phyloP scores from a whole-genome alignment of 2,797 vertebrate species.

The Ctenosaura bakeri region DNA sequence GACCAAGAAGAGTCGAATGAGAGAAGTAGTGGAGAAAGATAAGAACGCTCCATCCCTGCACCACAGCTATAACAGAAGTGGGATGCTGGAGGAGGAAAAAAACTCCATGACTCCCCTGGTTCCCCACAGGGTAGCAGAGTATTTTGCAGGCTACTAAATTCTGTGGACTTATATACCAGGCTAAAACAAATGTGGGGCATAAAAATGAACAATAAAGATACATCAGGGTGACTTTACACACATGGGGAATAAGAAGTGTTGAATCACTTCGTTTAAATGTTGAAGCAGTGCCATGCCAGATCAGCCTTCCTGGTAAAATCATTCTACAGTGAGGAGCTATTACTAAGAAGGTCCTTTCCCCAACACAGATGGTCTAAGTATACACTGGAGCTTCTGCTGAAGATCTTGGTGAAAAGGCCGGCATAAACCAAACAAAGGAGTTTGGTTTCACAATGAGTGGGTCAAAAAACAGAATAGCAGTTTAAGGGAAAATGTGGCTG shows the following conservation, averaged over 20 bases:
- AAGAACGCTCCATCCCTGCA: neutral
- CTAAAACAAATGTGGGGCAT: neutral
- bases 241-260: neutral
- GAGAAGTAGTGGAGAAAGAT: neutral
- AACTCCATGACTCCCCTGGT: too few species aligned
- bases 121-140: neutral
- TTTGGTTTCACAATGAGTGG: neutral
- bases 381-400: neutral
- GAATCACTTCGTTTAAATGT: neutral
- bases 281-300: neutral
- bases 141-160: neutral
- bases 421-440: too few species aligned
- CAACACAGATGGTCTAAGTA: neutral
- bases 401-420: neutral
- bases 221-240: neutral
- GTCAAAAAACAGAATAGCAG: slow-evolving; percentile 62
- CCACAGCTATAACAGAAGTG: neutral
- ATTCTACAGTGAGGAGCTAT: neutral
- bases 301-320: neutral
- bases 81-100: neutral
- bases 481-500: slow-evolving; percentile 69
- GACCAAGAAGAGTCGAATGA: neutral
- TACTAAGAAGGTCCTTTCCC: neutral
- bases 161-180: neutral
- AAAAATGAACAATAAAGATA: neutral